phyloP scores from a whole-genome alignment of 1,140 invertebrate genomes.

The Tribolium madens region DNA sequence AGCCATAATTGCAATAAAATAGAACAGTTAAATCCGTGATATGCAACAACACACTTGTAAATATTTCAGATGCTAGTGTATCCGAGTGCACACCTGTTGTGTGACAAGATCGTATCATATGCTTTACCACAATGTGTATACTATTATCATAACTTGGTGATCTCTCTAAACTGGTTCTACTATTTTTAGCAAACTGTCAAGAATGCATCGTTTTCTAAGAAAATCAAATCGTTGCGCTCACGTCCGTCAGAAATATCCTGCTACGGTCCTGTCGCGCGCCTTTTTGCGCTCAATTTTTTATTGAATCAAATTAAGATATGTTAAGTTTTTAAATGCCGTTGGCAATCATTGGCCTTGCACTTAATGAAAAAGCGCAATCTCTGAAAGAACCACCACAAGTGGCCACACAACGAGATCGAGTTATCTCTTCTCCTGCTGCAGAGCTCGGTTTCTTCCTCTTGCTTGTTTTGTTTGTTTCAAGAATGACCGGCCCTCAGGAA shows the following conservation, averaged over 20 bases:
- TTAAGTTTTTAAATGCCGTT: slow-evolving; percentile 46
- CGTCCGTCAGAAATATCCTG: neutral
- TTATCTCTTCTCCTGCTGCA: slow-evolving; percentile 29
- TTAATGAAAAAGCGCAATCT: slow-evolving; percentile 52
- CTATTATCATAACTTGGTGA: slow-evolving; percentile 47
- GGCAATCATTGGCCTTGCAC: slow-evolving; percentile 49
- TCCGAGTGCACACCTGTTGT: slow-evolving; percentile 46
- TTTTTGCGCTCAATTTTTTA: slow-evolving; percentile 11
- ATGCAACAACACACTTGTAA: slow-evolving; percentile 5
- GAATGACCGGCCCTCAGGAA: neutral
- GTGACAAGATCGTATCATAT: slow-evolving; percentile 43
- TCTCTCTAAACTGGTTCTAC: slow-evolving; percentile 43
- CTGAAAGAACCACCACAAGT: slow-evolving; percentile 48
- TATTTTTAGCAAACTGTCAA: slow-evolving; percentile 45
- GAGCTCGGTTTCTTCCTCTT: slow-evolving; percentile 24
- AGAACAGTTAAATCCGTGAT: neutral
- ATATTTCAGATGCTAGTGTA: slow-evolving; percentile 9
- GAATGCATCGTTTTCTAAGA: slow-evolving; percentile 20
- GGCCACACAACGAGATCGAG: slow-evolving; percentile 49
- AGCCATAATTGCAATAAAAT: neutral
- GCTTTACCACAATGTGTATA: slow-evolving; percentile 42
- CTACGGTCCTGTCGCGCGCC: slow-evolving; percentile 1
- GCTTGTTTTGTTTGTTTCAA: slow-evolving; percentile 10
- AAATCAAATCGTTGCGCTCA: slow-evolving; percentile 21
- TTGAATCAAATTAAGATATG: slow-evolving; percentile 49